Percentiles rank a stretch among this genome's conserved stretches.
Evolutionary conservation across 2,888 invertebrate genomes (phyloP).

Genomic region (Girardia tigrina): DNA sequence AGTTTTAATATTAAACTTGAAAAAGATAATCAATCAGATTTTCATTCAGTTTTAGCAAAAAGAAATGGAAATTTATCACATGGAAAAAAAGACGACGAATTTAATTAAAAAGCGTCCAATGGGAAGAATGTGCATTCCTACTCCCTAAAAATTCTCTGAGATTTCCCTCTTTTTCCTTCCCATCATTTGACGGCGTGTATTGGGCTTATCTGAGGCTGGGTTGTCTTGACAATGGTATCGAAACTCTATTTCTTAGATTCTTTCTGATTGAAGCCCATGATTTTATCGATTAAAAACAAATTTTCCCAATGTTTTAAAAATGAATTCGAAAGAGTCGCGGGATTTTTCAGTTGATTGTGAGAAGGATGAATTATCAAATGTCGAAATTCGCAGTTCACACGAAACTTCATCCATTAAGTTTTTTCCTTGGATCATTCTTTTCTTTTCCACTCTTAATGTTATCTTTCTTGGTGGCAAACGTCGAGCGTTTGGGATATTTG

Average conservation of each 20-base stretch:
- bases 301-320: no score
- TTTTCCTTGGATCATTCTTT: slow-evolving; percentile 30
- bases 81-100: neutral
- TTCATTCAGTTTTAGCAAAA: neutral
- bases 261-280: neutral
- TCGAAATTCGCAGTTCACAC: neutral
- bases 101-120: neutral
- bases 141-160: neutral
- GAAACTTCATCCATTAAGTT: neutral
- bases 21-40: neutral
- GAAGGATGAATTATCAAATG: neutral
- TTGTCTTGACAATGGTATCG: neutral
- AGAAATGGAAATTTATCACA: neutral
- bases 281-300: neutral
- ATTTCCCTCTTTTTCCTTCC: neutral
- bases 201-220: neutral
- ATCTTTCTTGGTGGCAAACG: slow-evolving; percentile 36
- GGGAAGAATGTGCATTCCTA: neutral
- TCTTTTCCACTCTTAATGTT: slow-evolving; percentile 29
- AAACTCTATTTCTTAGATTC: neutral
- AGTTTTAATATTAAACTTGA: no score
- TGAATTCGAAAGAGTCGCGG: neutral
- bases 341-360: neutral
- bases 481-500: slow-evolving; percentile 31
- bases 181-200: neutral